phyloP scores from a whole-genome alignment of 2,113 vertebrate genomes.

The Fukomys damarensis region DNA sequence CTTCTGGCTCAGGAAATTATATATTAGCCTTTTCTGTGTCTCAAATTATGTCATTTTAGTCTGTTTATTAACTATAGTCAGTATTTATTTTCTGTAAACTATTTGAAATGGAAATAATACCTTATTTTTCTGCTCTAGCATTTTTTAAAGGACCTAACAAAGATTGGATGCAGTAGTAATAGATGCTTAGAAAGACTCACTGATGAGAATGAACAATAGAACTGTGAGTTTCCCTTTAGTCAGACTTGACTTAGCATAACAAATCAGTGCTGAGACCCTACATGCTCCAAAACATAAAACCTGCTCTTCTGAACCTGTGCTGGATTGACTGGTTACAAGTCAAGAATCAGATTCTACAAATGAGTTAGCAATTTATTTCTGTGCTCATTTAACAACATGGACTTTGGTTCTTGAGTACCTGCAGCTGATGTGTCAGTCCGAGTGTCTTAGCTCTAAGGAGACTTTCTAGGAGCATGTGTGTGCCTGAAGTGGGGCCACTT shows the following conservation, averaged over 20 bases:
- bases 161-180: accelerated
- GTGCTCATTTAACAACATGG: not conserved
- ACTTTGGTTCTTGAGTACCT: not conserved
- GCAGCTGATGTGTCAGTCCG: not conserved
- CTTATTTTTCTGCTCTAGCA: not conserved
- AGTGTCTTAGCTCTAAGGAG: not conserved
- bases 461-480: not conserved
- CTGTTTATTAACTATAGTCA: not conserved
- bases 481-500: not conserved
- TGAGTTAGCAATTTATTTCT: not conserved
- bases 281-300: not conserved
- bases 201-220: not conserved
- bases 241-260: not conserved
- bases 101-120: not conserved
- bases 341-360: not conserved
- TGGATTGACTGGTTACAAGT: too few species aligned
- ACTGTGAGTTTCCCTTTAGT: accelerated
- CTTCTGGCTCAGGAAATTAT: not conserved
- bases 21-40: not conserved
- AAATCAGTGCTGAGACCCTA: not conserved
- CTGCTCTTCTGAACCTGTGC: not conserved
- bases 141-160: not conserved
- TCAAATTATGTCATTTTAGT: not conserved
- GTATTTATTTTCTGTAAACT: not conserved
- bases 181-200: not conserved